These are phyloP conservation scores for Sciurus niger DNA, from an alignment of 2,113 vertebrate genomes.

Conservation along the genomic window DNA sequence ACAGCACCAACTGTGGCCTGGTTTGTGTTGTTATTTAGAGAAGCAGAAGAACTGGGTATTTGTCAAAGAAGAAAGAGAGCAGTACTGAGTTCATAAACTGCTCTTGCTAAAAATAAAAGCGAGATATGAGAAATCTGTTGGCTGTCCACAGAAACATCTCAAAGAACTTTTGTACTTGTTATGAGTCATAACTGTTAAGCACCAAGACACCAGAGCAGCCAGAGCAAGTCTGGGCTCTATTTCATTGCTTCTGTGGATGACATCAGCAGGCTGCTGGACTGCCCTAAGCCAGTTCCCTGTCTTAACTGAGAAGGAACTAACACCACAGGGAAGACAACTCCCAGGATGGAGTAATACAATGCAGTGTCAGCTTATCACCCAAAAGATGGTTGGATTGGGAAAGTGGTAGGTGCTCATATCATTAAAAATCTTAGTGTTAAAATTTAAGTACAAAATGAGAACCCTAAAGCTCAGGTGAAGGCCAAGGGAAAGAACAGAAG, in stretches of 20 bases:
- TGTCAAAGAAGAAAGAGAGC: background rate
- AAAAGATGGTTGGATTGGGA: background rate
- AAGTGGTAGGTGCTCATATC: background rate
- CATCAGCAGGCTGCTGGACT: background rate
- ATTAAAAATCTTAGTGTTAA: background rate
- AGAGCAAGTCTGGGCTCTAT: background rate
- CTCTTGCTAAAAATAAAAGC: constrained; percentile 13
- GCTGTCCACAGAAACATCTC: background rate
- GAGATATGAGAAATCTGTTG: constrained; percentile 18
- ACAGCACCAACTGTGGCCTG: background rate
- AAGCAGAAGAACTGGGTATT: background rate
- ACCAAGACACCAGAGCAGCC: background rate
- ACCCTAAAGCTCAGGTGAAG: background rate
- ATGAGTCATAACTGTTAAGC: background rate
- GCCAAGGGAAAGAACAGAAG: background rate
- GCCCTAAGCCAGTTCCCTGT: too few relatives aligned
- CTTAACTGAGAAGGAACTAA: too few relatives aligned
- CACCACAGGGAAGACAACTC: too few relatives aligned
- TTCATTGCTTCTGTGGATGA: background rate
- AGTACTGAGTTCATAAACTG: background rate
- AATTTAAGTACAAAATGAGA: background rate
- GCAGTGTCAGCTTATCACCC: background rate
- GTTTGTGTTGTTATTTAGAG: background rate
- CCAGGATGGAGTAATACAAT: background rate
- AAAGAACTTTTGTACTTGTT: background rate